phyloP scores from a whole-genome alignment of 2,797 vertebrate genomes.

The Acanthurus leucopareius region DNA sequence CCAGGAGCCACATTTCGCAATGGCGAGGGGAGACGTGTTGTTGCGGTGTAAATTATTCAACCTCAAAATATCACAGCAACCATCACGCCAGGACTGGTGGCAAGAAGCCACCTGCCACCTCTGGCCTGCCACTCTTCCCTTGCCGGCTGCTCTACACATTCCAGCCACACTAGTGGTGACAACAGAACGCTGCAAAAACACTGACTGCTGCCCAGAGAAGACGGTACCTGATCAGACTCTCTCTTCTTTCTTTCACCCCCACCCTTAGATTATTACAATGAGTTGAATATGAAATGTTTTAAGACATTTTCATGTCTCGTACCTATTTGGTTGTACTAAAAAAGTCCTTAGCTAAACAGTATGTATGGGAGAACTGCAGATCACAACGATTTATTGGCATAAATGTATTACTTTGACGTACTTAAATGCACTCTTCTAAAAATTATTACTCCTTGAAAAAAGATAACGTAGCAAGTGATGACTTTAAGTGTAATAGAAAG shows the following conservation, averaged over 20 bases:
- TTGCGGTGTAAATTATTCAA: constrained; percentile 86
- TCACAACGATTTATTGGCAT: not conserved
- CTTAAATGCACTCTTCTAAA: too few relatives aligned
- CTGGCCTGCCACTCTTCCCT: constrained; percentile 56
- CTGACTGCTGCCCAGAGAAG: constrained; percentile 23
- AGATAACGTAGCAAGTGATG: too few relatives aligned
- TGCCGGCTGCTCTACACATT: constrained; percentile 37
- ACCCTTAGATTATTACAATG: not conserved
- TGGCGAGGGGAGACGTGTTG: constrained; percentile 77
- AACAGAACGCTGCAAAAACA: constrained; percentile 28
- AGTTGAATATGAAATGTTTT: not conserved
- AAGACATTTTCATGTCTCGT: not conserved
- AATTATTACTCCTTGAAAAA: too few relatives aligned
- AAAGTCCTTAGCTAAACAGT: not conserved
- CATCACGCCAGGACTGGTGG: constrained; percentile 78
- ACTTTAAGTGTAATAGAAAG: too few relatives aligned
- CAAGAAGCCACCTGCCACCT: constrained; percentile 81
- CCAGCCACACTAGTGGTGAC: constrained; percentile 36
- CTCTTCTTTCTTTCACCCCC: not conserved
- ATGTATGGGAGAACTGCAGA: not conserved
- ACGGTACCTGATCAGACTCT: not conserved
- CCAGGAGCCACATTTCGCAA: constrained; percentile 81
- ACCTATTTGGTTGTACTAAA: not conserved
- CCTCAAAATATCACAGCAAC: constrained; percentile 82
- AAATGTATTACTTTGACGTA: not conserved